Conservation (phyloP, 2,113 vertebrate genomes). For the Rhynchomys soricoides region DNA sequence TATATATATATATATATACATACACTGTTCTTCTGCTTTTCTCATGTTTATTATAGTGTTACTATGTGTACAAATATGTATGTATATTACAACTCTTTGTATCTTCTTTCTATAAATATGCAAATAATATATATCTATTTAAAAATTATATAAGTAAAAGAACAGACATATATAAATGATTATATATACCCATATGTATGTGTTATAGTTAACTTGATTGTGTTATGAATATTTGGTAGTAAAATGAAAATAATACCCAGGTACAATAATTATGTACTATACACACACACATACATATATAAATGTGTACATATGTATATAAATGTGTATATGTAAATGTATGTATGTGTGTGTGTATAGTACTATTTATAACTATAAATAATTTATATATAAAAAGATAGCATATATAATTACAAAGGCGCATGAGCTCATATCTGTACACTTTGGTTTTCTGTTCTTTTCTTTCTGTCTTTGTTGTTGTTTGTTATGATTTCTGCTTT, state of each 20-base stretch:
- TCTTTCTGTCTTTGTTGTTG: not conserved
- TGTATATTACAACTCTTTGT: not conserved
- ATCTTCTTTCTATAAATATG: not conserved
- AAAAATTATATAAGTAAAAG: not conserved
- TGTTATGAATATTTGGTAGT: not conserved
- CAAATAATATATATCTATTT: not conserved
- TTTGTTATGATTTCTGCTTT: not conserved
- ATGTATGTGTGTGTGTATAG: too few species aligned
- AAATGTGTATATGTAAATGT: too few species aligned
- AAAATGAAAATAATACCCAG: too few species aligned
- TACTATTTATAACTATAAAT: not conserved
- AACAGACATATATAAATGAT: too few species aligned
- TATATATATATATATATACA: not conserved
- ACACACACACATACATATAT: too few species aligned
- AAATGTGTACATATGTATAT: too few species aligned
- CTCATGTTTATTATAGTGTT: not conserved
- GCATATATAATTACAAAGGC: not conserved
- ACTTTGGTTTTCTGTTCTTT: not conserved
- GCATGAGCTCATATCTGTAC: not conserved
- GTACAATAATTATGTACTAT: too few species aligned
- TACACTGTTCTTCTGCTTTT: not conserved
- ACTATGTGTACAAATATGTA: not conserved
- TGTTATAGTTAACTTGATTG: not conserved
- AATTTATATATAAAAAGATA: not conserved
- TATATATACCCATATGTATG: not conserved